Evolutionary conservation across 2,113 vertebrate genomes (phyloP).

Genomic region (Aldabrachelys gigantea): DNA sequence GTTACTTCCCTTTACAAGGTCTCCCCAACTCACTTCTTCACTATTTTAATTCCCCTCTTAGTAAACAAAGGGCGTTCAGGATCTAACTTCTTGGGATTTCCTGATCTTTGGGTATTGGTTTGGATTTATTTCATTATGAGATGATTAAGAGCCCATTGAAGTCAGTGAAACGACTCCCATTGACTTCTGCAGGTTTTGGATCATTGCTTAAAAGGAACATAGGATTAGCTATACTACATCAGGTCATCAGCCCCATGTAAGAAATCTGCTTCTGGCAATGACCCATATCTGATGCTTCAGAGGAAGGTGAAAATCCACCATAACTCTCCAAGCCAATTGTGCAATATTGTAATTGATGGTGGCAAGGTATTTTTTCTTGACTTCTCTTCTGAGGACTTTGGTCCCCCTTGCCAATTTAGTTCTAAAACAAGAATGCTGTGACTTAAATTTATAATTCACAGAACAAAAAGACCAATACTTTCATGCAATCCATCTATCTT

Average conservation of each 20-base stretch:
- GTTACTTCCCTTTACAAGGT: neutral
- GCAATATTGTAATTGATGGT: neutral
- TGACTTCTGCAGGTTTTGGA: neutral
- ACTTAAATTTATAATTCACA: neutral
- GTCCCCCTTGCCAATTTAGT: neutral
- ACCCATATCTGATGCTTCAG: neutral
- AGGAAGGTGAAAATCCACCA: neutral
- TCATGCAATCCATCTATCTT: neutral
- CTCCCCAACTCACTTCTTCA: neutral
- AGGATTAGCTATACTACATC: neutral
- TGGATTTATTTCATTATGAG: neutral
- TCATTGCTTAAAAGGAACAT: rapidly evolving
- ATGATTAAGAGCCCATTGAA: neutral
- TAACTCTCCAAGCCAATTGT: neutral
- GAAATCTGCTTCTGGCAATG: neutral
- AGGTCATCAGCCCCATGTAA: neutral
- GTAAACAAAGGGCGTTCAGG: neutral
- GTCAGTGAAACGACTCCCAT: neutral
- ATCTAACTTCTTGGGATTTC: constrained; percentile 3
- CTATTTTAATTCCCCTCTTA: rapidly evolving
- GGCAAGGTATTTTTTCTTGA: neutral
- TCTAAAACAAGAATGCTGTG: neutral
- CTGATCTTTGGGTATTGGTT: neutral
- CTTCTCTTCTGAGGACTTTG: neutral
- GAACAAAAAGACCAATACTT: neutral